These are phyloP conservation scores for Drosophila putrida DNA, from an alignment of 2,888 invertebrate genomes.

Conservation along the genomic window DNA sequence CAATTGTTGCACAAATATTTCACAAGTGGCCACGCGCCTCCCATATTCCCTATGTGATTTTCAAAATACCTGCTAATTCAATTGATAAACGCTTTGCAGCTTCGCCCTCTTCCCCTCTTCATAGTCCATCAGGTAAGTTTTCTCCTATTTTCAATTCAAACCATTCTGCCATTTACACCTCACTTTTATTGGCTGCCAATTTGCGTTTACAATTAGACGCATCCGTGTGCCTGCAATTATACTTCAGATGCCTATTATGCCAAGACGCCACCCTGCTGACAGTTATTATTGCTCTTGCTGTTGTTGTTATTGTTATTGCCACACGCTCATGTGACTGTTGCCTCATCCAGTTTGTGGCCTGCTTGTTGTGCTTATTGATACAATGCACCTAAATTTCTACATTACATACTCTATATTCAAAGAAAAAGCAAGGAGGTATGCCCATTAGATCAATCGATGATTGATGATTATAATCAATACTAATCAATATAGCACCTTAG, in stretches of 20 bases:
- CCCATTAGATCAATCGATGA: background rate
- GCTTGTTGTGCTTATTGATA: conserved; percentile 54
- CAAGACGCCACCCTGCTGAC: conserved; percentile 18
- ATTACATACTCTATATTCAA: conserved; percentile 17
- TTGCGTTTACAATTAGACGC: conserved; percentile 74
- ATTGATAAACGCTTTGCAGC: conserved; percentile 63
- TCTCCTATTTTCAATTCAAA: background rate
- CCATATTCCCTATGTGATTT: conserved; percentile 47
- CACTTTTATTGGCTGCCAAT: conserved; percentile 69
- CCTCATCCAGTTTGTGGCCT: conserved; percentile 56
- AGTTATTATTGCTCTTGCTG: conserved; percentile 30
- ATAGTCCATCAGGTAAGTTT: background rate
- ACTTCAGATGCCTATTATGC: conserved; percentile 24
- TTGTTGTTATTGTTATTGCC: conserved; percentile 37
- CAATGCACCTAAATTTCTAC: conserved; percentile 35
- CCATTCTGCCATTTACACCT: conserved; percentile 66
- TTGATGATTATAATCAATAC: too few species aligned
- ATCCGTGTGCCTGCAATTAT: conserved; percentile 68
- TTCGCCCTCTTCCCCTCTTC: background rate
- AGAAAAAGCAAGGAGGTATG: background rate
- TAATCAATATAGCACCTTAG: too few species aligned
- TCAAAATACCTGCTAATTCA: conserved; percentile 65
- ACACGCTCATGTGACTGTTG: conserved; percentile 48
- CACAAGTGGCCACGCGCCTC: conserved; percentile 55
- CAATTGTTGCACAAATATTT: conserved; percentile 34